These are phyloP conservation scores for Cephalotes varians DNA, from an alignment of 2,888 invertebrate genomes.

Conservation along the genomic window DNA sequence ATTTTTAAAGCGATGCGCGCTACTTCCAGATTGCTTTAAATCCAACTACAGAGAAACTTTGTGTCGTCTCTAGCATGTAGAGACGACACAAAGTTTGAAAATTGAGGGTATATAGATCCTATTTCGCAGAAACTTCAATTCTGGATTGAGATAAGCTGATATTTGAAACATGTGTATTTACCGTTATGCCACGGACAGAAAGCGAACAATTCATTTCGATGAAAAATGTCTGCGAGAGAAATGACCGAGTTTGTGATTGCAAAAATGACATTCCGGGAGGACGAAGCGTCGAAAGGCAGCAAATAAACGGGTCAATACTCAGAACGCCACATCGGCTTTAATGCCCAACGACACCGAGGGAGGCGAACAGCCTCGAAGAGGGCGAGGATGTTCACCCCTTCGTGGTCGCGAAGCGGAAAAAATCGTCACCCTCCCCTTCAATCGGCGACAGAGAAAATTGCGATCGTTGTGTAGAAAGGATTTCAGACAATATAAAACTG, in stretches of 20 bases:
- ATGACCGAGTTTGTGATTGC: conserved; percentile 21
- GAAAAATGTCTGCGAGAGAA: background rate
- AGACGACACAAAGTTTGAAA: no score
- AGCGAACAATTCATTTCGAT: background rate
- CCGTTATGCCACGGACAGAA: background rate
- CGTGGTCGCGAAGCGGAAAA: conserved; percentile 65
- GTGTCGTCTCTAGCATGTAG: background rate
- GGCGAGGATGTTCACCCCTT: conserved; percentile 73
- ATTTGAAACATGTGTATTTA: background rate
- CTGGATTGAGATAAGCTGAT: background rate
- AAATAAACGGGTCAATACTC: conserved; percentile 84
- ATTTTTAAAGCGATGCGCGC: conserved; percentile 11
- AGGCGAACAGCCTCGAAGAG: conserved; percentile 70
- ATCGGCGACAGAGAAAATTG: conserved; percentile 35
- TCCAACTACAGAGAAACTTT: background rate
- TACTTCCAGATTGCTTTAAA: background rate
- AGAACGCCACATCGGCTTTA: conserved; percentile 83
- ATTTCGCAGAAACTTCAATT: background rate
- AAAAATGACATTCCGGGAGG: background rate
- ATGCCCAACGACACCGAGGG: conserved; percentile 77
- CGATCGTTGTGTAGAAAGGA: background rate
- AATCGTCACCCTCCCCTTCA: conserved; percentile 51
- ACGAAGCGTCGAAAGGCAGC: conserved; percentile 56
- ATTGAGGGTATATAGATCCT: background rate
- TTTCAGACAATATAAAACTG: conserved; percentile 14